These are phyloP conservation scores for Samia ricini DNA, from an alignment of 1,140 invertebrate species.

Conservation along the genomic window DNA sequence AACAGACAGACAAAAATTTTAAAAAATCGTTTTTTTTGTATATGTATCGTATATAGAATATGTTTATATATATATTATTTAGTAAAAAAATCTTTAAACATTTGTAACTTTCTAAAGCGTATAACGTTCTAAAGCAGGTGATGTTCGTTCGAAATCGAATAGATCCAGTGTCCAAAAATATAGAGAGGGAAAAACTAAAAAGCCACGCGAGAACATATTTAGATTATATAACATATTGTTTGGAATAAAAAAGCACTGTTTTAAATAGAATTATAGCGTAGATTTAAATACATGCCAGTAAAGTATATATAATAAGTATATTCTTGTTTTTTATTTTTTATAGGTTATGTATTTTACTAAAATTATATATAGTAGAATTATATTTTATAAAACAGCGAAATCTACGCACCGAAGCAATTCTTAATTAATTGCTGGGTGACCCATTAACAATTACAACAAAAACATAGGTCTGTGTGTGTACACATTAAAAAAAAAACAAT, in stretches of 20 bases:
- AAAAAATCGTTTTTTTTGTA: too few relatives aligned
- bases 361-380: constrained; percentile 73
- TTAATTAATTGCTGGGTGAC: constrained; percentile 49
- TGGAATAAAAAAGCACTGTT: constrained; percentile 28
- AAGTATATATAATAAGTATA: constrained; percentile 71
- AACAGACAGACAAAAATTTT: too few relatives aligned
- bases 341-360: constrained; percentile 45
- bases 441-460: too few relatives aligned
- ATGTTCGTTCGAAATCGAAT: not conserved
- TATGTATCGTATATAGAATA: too few relatives aligned
- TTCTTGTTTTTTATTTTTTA: constrained; percentile 40
- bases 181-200: constrained; percentile 40
- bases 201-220: constrained; percentile 52
- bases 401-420: constrained; percentile 72
- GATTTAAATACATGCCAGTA: constrained; percentile 68
- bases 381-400: constrained; percentile 61
- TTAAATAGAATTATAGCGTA: constrained; percentile 34
- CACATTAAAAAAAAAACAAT: not conserved
- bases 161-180: not conserved
- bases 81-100: too few relatives aligned
- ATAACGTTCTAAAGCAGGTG: not conserved
- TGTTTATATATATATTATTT: too few relatives aligned
- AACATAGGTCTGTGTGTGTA: too few relatives aligned
- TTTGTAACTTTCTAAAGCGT: too few relatives aligned
- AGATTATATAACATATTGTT: not conserved